phyloP scores from a whole-genome alignment of 2,888 invertebrate genomes.

The Polydrusus tereticollis region DNA sequence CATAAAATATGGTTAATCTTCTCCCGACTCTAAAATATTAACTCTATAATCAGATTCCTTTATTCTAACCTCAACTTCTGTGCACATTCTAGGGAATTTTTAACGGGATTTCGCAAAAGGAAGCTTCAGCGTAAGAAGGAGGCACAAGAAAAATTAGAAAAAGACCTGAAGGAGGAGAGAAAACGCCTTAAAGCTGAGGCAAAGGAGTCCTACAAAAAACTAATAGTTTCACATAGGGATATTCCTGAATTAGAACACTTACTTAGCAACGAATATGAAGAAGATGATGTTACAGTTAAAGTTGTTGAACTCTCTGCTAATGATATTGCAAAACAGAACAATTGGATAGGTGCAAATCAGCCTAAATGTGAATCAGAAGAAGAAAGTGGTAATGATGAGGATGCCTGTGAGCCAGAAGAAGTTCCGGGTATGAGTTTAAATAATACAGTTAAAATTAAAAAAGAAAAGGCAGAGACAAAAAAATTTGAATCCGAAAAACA shows the following conservation, averaged over 20 bases:
- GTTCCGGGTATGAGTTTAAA: constrained; percentile 68
- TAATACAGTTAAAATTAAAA: constrained; percentile 51
- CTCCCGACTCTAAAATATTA: neutral
- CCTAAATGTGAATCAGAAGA: constrained; percentile 63
- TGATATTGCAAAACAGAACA: constrained; percentile 77
- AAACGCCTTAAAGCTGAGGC: constrained; percentile 83
- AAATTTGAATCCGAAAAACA: constrained; percentile 74
- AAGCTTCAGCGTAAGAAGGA: constrained; percentile 82
- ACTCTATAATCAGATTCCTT: neutral
- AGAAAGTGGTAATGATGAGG: constrained; percentile 55
- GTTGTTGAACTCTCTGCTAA: constrained; percentile 81
- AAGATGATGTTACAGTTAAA: constrained; percentile 83
- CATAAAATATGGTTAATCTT: neutral
- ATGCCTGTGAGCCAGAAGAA: constrained; percentile 58
- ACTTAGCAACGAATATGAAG: constrained; percentile 79
- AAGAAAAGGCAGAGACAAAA: constrained; percentile 59
- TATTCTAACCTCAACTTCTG: constrained; percentile 55
- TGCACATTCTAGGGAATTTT: constrained; percentile 74
- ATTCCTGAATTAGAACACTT: constrained; percentile 79
- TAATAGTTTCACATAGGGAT: constrained; percentile 79
- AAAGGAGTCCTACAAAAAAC: constrained; percentile 78
- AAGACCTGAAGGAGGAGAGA: constrained; percentile 80
- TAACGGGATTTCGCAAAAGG: constrained; percentile 85
- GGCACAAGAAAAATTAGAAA: constrained; percentile 80
- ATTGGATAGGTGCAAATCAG: constrained; percentile 81